Base-by-base conservation (phyloP, 2,888 invertebrate species). In the Chrysomela aeneicollis region DNA sequence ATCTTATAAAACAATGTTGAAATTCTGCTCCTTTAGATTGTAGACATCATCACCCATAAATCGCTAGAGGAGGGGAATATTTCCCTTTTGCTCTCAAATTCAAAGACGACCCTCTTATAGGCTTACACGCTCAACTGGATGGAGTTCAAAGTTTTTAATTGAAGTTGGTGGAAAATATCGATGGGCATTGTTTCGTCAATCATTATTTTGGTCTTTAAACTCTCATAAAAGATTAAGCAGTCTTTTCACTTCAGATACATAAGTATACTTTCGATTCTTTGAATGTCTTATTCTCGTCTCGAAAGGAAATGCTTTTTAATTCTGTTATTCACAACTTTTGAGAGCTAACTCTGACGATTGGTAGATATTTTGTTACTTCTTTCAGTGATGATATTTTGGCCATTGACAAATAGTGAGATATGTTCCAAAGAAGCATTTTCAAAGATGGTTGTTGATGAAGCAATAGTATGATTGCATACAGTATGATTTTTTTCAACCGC, bases 41-140 rank as follows among this genome's bases (percentile, higher is more conserved):
- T 63, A 46, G 58, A 58, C 58, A 63, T 63, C 46, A 63, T 63
- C 59, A 21, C 59, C 49, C 54, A 59, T 63, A 63, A 59, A 59
- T 63, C 59, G 37, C 49, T 12, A 26, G 22, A 37, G 32, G 37
- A 35, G 37, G 51, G 58, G 15, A 6, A 42, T 42, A 42, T 42
- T 42, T 42, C 42, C 8, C 42, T 42, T 15, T 42, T n/a, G 2
- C 42, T 42, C 15, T 42, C 42, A 15, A 42, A 42, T 42, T 42
- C 15, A 42, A 42, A 42, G 2, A 15, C 42, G 42, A 42, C 42
- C 42, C 42, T 42, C 42, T 42, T 42, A 42, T 1, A 6, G 42
- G 42, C 42, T 42, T 42, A 42, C 15, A 42, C 42, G 42, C 42
- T 15, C 15, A 42, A 15, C 42, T 42, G 42, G 42, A 15, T 42